Evolutionary conservation across 1,140 invertebrate species (phyloP).

Genomic region (Trichonephila clavata): DNA sequence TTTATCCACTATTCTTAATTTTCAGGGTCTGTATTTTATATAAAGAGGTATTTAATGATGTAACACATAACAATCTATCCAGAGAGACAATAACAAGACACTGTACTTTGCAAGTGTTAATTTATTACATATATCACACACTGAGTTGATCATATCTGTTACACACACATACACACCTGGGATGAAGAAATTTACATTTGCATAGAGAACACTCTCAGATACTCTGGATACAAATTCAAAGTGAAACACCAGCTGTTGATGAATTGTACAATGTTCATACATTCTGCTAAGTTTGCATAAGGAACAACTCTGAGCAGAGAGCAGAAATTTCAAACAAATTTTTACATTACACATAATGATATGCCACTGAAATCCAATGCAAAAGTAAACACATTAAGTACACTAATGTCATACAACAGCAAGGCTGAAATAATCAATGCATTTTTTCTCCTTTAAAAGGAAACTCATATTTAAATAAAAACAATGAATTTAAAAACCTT

Average conservation of each 20-base stretch:
- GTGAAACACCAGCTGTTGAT: conserved; percentile 22
- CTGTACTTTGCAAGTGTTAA: conserved; percentile 47
- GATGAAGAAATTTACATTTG: conserved; percentile 63
- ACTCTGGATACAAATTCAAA: not conserved
- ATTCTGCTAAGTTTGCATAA: conserved; percentile 10
- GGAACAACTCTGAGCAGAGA: conserved; percentile 1
- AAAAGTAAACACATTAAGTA: conserved; percentile 43
- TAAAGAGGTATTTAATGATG: too few relatives aligned
- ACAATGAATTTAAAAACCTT: conserved; percentile 33
- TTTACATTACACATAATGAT: not conserved
- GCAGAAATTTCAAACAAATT: not conserved
- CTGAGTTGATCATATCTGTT: conserved; percentile 46
- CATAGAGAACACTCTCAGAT: conserved; percentile 24
- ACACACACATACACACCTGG: conserved; percentile 41
- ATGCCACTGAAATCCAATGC: conserved; percentile 13
- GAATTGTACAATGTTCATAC: conserved; percentile 46
- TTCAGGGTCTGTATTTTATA: too few relatives aligned
- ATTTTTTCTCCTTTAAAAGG: not conserved
- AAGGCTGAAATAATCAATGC: conserved; percentile 12
- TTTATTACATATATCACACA: conserved; percentile 67
- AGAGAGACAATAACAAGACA: not conserved
- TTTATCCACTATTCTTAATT: too few relatives aligned
- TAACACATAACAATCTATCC: too few relatives aligned
- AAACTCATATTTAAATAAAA: conserved; percentile 37
- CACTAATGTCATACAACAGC: conserved; percentile 28